Evolutionary conservation across 2,888 invertebrate genomes (phyloP), one percentile per base, ranked within the genome.

Genomic region (Orthosia incerta): DNA sequence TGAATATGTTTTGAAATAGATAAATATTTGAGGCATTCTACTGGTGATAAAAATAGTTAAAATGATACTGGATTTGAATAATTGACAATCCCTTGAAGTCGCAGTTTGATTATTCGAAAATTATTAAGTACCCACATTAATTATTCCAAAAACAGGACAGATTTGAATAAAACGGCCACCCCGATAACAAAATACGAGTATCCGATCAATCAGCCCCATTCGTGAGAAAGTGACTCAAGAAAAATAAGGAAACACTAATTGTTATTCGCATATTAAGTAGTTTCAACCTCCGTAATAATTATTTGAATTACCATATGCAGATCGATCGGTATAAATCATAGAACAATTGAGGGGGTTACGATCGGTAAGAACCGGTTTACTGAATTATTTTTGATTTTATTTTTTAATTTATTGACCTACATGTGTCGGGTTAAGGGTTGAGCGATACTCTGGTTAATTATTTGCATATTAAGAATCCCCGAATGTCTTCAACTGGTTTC

Each of bases 231-330:
- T 86, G 87, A 88, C 84, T 86, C 88, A 92, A 93, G 91, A 82
- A 90, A 93, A 93, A 94, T 91, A 91, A 91, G 93, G 92, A 94
- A 95, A 93, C 89, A 88, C 90, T 95, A 95, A 95, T 95, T 95
- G 93, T 93, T 95, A 96, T 95, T 95, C 94, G 94, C 95, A 96
- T 96, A 95, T 94, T 95, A 95, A 96, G 91, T 89, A 93, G 90
- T 75, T 89, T 88, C 87, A 84, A 89, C 90, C 89, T 91, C 90
- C 88, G 89, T 89, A 90, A 92, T 93, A 93, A 94, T 94, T 93
- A 94, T 93, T 90, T 83, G 76, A 82, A 95, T 95, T 94, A 91
- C 89, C 95, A 95, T 96, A 95, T 93, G 93, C 93, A 93, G 91
- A 94, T 94, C 93, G 91, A 93, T 93, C 89, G 91, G 91, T 92